A percentile compares a stretch with the other conserved stretches of the same genome.
These are phyloP conservation scores for Colaptes auratus DNA, from an alignment of 2,113 vertebrate genomes.

Conservation along the genomic window DNA sequence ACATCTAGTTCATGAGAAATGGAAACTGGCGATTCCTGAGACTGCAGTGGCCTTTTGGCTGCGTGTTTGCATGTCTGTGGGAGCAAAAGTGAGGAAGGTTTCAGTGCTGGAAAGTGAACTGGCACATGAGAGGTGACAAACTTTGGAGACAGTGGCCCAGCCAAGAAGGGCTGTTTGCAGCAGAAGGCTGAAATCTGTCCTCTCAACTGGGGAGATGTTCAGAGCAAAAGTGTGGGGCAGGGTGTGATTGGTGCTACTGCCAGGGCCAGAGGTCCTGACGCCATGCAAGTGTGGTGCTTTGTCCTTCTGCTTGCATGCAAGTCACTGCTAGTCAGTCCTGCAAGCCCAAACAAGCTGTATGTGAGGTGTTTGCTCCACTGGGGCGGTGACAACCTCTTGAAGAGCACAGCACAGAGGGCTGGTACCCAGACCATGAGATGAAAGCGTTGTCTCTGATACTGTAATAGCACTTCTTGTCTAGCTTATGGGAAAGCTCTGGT, in stretches of 20 bases:
- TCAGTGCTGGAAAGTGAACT: slow-evolving; percentile 21
- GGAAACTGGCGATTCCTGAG: slow-evolving; percentile 67
- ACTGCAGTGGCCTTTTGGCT: slow-evolving; percentile 57
- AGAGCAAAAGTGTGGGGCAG: neutral
- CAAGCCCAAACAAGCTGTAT: slow-evolving; percentile 15
- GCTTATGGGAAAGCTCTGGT: neutral
- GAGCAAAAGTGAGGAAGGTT: slow-evolving; percentile 18
- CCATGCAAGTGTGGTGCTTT: neutral
- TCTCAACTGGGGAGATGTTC: neutral
- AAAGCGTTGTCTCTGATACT: neutral
- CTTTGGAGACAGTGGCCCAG: neutral
- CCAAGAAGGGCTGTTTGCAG: slow-evolving; percentile 16
- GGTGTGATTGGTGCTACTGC: neutral
- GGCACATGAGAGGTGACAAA: neutral
- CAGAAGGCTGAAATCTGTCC: neutral
- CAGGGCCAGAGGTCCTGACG: neutral
- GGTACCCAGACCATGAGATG: neutral
- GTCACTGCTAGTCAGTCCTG: neutral
- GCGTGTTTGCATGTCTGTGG: slow-evolving; percentile 15
- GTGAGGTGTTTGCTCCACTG: neutral
- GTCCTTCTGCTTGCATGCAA: neutral
- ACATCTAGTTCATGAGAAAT: neutral
- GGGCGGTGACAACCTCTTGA: neutral
- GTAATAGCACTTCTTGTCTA: slow-evolving; percentile 53
- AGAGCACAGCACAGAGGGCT: slow-evolving; percentile 21